Percentiles rank a stretch among this genome's conserved stretches.
These are phyloP conservation scores for Megaustenia siamemsis DNA, from an alignment of 2,888 invertebrate genomes.

Conservation along the genomic window DNA sequence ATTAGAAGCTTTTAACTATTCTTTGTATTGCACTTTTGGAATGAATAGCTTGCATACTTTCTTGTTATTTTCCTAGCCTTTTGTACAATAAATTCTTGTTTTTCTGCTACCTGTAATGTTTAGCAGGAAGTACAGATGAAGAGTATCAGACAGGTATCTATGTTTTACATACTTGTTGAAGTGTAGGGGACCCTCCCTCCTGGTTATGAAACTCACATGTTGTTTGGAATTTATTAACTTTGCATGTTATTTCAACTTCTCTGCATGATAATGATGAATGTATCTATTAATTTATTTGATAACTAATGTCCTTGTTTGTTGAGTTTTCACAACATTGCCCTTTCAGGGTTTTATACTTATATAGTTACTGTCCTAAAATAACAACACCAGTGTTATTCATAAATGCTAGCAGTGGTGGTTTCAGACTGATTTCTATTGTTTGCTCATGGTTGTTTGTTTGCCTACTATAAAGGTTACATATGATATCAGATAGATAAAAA, in stretches of 20 bases:
- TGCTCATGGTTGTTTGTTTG: no score
- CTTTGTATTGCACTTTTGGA: no score
- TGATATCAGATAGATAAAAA: no score
- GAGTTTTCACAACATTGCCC: not conserved
- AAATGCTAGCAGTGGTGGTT: no score
- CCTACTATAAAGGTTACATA: no score
- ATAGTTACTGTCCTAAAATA: no score
- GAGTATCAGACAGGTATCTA: not conserved
- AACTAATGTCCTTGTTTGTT: not conserved
- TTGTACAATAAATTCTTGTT: not conserved
- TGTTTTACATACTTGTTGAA: not conserved
- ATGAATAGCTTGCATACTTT: no score
- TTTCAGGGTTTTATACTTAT: no score
- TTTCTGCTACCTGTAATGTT: not conserved
- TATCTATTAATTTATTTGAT: not conserved
- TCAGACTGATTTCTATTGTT: no score
- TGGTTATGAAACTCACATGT: not conserved
- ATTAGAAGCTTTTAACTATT: no score
- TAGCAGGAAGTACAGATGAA: constrained; percentile 5
- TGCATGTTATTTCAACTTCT: not conserved
- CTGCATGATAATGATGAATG: not conserved
- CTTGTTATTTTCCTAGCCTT: not conserved
- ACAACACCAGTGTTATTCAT: no score
- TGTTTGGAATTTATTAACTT: not conserved
- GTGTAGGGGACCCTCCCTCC: not conserved